Base-by-base conservation (phyloP, 2,113 vertebrate species). In the Petrocephalus microphthalmus region DNA sequence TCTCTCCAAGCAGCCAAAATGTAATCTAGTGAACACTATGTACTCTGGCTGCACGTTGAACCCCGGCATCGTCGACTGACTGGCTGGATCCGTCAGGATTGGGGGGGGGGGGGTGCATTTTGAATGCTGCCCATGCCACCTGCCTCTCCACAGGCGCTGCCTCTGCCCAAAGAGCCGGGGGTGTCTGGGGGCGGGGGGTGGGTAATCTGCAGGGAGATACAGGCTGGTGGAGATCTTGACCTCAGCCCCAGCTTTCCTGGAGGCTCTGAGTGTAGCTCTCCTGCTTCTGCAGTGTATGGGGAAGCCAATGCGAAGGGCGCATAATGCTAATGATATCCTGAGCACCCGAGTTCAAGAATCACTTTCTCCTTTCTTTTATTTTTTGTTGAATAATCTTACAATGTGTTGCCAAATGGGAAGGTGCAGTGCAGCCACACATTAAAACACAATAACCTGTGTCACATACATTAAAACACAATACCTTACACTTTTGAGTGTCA, bases 1-100 rank as follows among this genome's bases (percentile, higher is more conserved):
- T 8, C 88, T 56, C 49, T 54, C 20, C 86, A 86, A 82, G 81
- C 78, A n/a, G 53, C 51, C n/a, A 52, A 86, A 89, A 20, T 78
- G 60, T 47, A 86, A 81, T 57, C 51, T 22, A 52, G 45, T 57
- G 71, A 15, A 89, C 57, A 10, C 49, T 37, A 15, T 81, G 51
- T n/a, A 53, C 29, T 78, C 81, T 51, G 19, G 37, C 42, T 82
- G 37, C 20, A 82, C 1, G 2, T 15, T 74, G 51, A 25, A 84
- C 42, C 49, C 19, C 8, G 42, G 45, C 1, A 8, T 57, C 60
- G 53, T 10, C 19, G 19, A 42, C 19, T 20, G 42, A 64, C 42
- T 84, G 60, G 84, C 45, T 15, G 25, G 81, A 84, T 84, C 47
- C 22, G 6, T 13, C 67, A 25, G 13, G 52, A 20, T 22, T 19